Evolutionary conservation across 2,797 vertebrate species (phyloP).

Genomic region (Phaenicophaeus curvirostris): DNA sequence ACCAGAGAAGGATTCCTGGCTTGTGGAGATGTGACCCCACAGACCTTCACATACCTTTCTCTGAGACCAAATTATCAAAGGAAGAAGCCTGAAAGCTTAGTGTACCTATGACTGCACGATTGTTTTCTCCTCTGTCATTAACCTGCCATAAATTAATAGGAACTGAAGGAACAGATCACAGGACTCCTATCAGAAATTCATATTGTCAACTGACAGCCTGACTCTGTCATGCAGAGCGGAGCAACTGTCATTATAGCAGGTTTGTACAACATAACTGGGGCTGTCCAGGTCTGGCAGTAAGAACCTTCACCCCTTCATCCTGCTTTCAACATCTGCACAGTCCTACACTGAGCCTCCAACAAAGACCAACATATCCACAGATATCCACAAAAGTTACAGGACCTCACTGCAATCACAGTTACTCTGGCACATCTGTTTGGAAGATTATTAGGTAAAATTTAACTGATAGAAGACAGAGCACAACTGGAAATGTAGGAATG

Average conservation of each 20-base stretch:
- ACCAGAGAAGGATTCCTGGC: conserved; percentile 35
- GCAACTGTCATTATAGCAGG: not conserved
- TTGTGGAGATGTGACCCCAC: not conserved
- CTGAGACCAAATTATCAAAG: not conserved
- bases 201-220: not conserved
- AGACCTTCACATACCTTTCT: conserved; percentile 13
- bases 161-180: not conserved
- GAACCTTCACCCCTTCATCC: not conserved
- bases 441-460: conserved; percentile 3
- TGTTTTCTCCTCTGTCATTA: not conserved
- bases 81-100: not conserved
- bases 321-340: not conserved
- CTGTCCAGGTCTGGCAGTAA: not conserved
- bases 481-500: conserved; percentile 56
- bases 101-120: not conserved
- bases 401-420: not conserved
- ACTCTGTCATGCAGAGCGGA: not conserved
- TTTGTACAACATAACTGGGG: not conserved
- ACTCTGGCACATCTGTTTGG: conserved; percentile 29
- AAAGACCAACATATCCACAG: not conserved
- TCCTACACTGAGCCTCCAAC: not conserved
- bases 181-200: not conserved
- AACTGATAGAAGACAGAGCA: conserved; percentile 58
- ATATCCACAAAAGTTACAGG: not conserved
- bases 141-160: not conserved